Base-by-base conservation (phyloP, 2,113 vertebrate genomes). In the Pionites leucogaster region DNA sequence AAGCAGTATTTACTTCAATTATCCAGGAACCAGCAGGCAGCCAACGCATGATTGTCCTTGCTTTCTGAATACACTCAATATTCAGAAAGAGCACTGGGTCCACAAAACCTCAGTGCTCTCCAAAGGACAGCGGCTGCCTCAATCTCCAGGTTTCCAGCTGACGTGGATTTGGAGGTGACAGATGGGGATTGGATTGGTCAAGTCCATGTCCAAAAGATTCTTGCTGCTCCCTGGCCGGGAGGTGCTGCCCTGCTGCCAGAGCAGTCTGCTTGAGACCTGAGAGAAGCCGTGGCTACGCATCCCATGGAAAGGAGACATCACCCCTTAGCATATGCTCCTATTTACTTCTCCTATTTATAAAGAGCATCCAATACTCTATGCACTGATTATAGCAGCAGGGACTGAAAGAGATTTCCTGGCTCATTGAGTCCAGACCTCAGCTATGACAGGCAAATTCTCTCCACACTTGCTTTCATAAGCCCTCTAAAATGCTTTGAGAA, bases 31-130 rank as follows among this genome's bases (percentile, higher is more conserved):
- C 41, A 52, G 35, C 42, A 24, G 42, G 63, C 42, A 33, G 5
- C 8, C 41, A 6, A 0, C 0, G 1, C 0, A 0, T 5, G 72
- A 22, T 23, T 44, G n/a, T 12, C 12, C 69, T 78, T 55, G 72
- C 81, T 41, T 28, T 35, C 22, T 31, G 69, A 17, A 17, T 10
- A 3, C 10, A 11, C 24, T 46, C 24, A 6, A 0, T 20, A 15
- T 50, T 72, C 4, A 1, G 42, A 16, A 47, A 5, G 33, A 57
- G 24, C 65, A 3, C 50, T 4, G 41, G 67, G 65, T 75, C 65
- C 46, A 2, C 9, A 20, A 52, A 63, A 9, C 46, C 46, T 0
- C 4, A 28, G 15, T 42, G 64, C 74, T 65, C 65, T 72, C 33
- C 46, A 17, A 17, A 23, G 60, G 22, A 24, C 17, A 27, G 46